Conservation (phyloP, 2,797 vertebrate species). For the Geotrypetes seraphini region DNA sequence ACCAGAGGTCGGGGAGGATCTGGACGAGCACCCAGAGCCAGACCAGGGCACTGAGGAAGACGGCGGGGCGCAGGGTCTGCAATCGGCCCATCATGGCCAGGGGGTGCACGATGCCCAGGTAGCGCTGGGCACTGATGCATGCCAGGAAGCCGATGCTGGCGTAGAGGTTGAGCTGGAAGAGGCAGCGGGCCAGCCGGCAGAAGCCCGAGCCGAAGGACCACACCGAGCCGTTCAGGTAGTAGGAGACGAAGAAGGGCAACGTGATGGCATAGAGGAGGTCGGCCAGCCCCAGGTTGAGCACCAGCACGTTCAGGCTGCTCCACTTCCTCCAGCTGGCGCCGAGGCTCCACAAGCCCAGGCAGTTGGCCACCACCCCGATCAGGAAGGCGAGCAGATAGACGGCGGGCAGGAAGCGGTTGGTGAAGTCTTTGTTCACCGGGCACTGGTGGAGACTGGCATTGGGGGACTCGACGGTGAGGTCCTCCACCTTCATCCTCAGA, state of each 20-base stretch:
- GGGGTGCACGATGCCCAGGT: conserved; percentile 66
- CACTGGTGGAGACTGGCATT: conserved; percentile 2
- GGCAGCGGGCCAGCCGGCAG: conserved; percentile 57
- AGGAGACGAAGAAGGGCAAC: conserved; percentile 62
- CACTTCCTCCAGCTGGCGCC: conserved; percentile 29
- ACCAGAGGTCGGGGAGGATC: conserved; percentile 54
- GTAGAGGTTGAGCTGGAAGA: conserved; percentile 72
- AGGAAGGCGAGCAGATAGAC: conserved; percentile 52
- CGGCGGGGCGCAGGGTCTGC: conserved; percentile 7
- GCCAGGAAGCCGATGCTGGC: conserved; percentile 74
- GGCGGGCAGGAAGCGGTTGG: conserved; percentile 45
- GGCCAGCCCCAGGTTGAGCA: conserved; percentile 61
- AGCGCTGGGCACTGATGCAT: conserved; percentile 69
- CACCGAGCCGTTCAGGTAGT: conserved; percentile 35
- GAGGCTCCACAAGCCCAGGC: conserved; percentile 55
- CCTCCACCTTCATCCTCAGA: too few relatives aligned
- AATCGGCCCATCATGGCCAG: conserved; percentile 55
- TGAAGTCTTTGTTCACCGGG: conserved; percentile 34
- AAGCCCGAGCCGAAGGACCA: conserved; percentile 60
- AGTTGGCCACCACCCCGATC: conserved; percentile 50
- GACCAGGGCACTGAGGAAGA: conserved; percentile 31
- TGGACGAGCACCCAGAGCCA: conserved; percentile 55
- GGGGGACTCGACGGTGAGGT: too few relatives aligned
- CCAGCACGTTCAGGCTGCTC: conserved; percentile 45
- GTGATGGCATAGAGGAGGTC: conserved; percentile 66